Evolutionary conservation across 2,113 vertebrate genomes (phyloP).

Genomic region (Rhinoderma darwinii): DNA sequence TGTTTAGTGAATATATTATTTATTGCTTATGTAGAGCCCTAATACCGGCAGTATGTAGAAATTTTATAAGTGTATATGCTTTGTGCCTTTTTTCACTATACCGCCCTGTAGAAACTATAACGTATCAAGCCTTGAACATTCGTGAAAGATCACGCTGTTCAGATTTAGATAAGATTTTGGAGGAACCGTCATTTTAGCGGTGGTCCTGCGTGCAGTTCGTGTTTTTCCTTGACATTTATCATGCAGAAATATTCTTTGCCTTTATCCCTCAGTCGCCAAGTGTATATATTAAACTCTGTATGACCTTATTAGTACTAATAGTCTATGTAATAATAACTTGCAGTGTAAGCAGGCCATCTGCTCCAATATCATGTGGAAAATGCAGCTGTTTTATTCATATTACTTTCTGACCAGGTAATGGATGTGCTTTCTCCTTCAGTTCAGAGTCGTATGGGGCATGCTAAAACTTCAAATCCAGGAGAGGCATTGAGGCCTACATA

Average conservation of each 20-base stretch:
- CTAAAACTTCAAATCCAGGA: no score
- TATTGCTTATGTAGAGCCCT: no score
- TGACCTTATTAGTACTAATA: slow-evolving; percentile 57
- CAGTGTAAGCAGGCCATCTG: slow-evolving; percentile 54
- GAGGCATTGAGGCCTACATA: no score
- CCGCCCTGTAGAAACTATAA: no score
- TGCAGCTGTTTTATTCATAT: slow-evolving; percentile 35
- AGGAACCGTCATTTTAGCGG: background rate
- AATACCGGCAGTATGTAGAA: no score
- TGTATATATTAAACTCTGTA: slow-evolving; percentile 48
- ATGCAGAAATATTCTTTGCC: slow-evolving; percentile 17
- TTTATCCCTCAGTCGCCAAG: slow-evolving; percentile 17
- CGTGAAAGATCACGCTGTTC: no score
- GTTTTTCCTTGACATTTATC: background rate
- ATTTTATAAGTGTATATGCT: no score
- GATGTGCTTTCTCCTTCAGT: background rate
- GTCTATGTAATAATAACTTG: slow-evolving; percentile 51
- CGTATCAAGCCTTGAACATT: no score
- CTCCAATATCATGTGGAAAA: slow-evolving; percentile 13
- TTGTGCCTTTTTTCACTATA: no score
- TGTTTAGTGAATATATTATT: no score
- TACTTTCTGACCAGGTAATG: background rate
- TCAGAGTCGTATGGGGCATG: no score
- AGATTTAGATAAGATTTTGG: no score
- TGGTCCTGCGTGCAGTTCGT: background rate